phyloP scores from a whole-genome alignment of 1,140 invertebrate genomes.

The Drosophila sproati region DNA sequence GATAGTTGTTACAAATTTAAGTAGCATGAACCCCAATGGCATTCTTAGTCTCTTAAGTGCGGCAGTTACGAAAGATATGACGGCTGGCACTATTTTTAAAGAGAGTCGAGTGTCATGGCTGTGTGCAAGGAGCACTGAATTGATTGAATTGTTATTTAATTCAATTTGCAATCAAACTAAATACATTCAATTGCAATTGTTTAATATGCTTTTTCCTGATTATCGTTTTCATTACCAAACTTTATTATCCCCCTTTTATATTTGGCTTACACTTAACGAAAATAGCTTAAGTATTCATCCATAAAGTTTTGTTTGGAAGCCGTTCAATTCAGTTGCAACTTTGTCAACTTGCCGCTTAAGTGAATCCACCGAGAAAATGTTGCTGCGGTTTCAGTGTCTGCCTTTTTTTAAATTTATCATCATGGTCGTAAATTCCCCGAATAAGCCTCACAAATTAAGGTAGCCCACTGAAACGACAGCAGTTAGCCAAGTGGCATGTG shows the following conservation, averaged over 20 bases:
- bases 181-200: no score
- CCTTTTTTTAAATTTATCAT: conserved; percentile 41
- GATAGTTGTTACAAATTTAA: conserved; percentile 3
- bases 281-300: conserved; percentile 19
- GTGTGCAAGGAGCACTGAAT: neutral
- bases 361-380: conserved; percentile 30
- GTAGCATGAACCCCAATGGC: conserved; percentile 10
- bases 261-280: conserved; percentile 14
- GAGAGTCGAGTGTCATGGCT: neutral
- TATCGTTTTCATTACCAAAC: no score
- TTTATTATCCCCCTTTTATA: neutral
- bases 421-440: conserved; percentile 47
- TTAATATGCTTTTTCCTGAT: no score
- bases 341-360: conserved; percentile 5
- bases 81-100: neutral
- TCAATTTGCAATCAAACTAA: no score
- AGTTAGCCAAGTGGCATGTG: conserved; percentile 10
- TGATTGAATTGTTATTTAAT: neutral
- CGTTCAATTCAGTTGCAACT: conserved; percentile 12
- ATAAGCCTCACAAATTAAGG: conserved; percentile 75
- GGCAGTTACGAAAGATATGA: neutral
- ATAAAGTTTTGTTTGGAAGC: conserved; percentile 19
- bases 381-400: conserved; percentile 41
- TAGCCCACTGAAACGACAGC: conserved; percentile 31
- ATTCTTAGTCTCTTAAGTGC: conserved; percentile 13